Evolutionary conservation across 2,888 invertebrate genomes (phyloP).

Genomic region (Sinentomon sp.): DNA sequence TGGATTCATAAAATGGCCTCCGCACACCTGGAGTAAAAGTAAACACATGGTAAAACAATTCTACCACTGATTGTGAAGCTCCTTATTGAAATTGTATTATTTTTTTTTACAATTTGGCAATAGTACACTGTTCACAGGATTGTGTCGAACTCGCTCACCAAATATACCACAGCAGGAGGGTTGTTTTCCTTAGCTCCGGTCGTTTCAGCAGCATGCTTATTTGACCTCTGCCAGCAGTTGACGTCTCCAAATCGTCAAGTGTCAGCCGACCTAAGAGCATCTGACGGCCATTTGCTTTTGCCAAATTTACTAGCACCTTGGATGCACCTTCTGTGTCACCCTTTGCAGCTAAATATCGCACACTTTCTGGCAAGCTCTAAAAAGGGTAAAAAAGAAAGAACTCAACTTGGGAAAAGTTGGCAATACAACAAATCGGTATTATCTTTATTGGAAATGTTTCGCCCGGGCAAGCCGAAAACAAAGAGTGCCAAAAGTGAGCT

Average conservation of each 20-base stretch:
- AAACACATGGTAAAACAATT: no score
- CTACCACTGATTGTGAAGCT: no score
- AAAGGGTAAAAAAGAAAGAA: slow-evolving; percentile 20
- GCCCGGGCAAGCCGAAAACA: no score
- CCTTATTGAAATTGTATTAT: no score
- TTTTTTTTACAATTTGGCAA: no score
- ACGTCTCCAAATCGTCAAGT: slow-evolving; percentile 32
- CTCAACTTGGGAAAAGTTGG: no score
- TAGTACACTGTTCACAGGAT: not conserved
- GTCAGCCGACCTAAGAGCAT: slow-evolving; percentile 62
- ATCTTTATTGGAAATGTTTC: no score
- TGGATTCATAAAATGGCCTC: no score
- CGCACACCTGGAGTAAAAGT: no score
- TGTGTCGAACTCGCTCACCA: slow-evolving; percentile 31
- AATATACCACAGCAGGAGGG: slow-evolving; percentile 68
- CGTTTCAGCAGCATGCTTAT: slow-evolving; percentile 38
- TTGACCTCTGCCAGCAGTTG: slow-evolving; percentile 29
- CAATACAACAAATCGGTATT: no score
- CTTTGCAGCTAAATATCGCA: slow-evolving; percentile 56
- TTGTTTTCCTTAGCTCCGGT: slow-evolving; percentile 53
- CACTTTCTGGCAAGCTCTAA: slow-evolving; percentile 84
- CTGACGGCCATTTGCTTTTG: slow-evolving; percentile 60
- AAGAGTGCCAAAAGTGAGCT: no score
- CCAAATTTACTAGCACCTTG: slow-evolving; percentile 55
- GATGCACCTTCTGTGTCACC: slow-evolving; percentile 65